Base-by-base conservation (phyloP, 2,113 vertebrate species). In the Chloropsis cyanopogon region DNA sequence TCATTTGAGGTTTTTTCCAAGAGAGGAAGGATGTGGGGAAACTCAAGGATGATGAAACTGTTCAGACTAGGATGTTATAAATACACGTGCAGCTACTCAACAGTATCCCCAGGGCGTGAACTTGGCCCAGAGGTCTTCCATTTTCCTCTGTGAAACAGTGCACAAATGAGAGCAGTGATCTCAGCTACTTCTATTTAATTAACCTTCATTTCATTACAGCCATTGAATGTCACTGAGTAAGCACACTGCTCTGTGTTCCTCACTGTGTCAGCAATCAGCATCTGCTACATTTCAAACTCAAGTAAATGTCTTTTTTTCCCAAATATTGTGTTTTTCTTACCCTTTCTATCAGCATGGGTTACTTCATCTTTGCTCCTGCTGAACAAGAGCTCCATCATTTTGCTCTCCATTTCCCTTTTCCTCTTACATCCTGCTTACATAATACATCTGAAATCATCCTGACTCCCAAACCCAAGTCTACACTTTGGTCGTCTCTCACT, bases 401-500 rank as follows among this genome's bases (percentile, higher is more conserved):
- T 37, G 60, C 26, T 86, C 75, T 93, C 60, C 56, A 70, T 29
- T 86, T 80, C 49, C 28, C 44, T 68, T 61, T 63, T 87, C 29
- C 57, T 65, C 61, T 91, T 73, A 82, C 35, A 95, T 83, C 71
- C 75, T 70, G 35, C 94, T 96, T 96, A 90, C 85, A 92, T 94
- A 96, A 94, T 41, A 44, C 4, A 37, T 77, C 92, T 97, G 89
- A 96, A 94, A 93, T 82, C 87, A 93, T 93, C 91, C 39, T 91
- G 79, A 91, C 93, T 96, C 75, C 85, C 69, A 88, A 94, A 85
- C 25, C 88, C 94, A 88, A 94, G 76, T 84, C 94, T 90, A 95
- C 75, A 78, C 72, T 95, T 90, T 6, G 23, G 88, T 92, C 7
- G 93, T 97, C 94, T 97, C 95, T 96, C 95, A 96, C 94, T 59